Conservation (phyloP, 1,140 invertebrate species). For the Sycophila sp. region DNA sequence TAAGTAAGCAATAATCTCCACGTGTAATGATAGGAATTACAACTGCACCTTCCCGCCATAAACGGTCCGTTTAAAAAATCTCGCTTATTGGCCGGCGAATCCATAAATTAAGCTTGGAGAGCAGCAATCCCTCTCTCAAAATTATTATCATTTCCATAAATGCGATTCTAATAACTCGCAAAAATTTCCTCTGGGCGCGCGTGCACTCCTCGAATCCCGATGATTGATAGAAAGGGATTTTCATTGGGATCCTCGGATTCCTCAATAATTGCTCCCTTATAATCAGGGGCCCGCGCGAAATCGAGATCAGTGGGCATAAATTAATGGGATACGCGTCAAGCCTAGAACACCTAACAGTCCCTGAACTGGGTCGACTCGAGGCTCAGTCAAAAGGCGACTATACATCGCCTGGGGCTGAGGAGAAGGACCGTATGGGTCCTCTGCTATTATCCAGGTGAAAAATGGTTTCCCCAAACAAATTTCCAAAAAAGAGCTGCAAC, state of each 20-base stretch:
- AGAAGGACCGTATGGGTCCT: slow-evolving; percentile 30
- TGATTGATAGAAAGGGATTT: slow-evolving; percentile 25
- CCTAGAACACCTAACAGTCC: too few relatives aligned
- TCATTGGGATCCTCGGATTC: neutral
- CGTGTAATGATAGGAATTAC: neutral
- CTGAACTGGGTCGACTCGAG: too few relatives aligned
- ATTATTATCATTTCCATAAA: slow-evolving; percentile 25
- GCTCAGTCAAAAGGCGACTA: slow-evolving; percentile 42
- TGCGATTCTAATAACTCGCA: neutral
- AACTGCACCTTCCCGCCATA: neutral
- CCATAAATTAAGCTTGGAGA: slow-evolving; percentile 7
- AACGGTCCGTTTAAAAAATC: neutral
- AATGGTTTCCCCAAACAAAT: slow-evolving; percentile 53
- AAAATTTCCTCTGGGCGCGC: neutral
- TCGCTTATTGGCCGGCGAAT: neutral
- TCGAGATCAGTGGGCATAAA: neutral
- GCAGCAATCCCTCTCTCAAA: neutral
- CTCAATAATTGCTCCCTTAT: neutral
- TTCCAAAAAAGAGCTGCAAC: slow-evolving; percentile 44
- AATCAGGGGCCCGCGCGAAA: too few relatives aligned
- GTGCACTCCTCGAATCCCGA: neutral
- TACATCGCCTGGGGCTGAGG: slow-evolving; percentile 42
- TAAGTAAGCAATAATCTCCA: neutral
- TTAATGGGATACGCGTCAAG: slow-evolving; percentile 4
- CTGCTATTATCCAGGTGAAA: slow-evolving; percentile 52